A percentile compares a stretch with the other conserved stretches of the same genome.
These are phyloP conservation scores for Drosophila teissieri DNA, from an alignment of 1,140 invertebrate species.

Conservation along the genomic window DNA sequence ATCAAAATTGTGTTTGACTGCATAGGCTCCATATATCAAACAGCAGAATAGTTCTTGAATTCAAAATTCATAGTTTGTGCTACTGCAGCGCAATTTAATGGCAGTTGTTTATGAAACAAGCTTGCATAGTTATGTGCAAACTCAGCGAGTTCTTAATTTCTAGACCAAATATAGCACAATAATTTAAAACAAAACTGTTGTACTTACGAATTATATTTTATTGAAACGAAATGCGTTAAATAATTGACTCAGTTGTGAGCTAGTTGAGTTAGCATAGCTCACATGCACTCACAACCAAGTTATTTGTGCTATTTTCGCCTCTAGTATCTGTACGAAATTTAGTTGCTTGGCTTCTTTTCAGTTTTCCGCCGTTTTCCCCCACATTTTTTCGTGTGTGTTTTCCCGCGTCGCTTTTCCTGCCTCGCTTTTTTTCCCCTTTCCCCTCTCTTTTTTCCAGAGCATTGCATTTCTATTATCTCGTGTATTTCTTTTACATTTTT, in stretches of 20 bases:
- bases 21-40: not conserved
- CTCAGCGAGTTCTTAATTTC: too few species aligned
- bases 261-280: conserved; percentile 6
- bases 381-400: conserved; percentile 29
- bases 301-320: conserved; percentile 29
- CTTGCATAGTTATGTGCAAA: not conserved
- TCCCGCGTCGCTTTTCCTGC: conserved; percentile 14
- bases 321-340: conserved; percentile 41
- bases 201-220: not conserved
- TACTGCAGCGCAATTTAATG: not conserved
- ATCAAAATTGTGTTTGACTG: not conserved
- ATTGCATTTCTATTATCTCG: conserved; percentile 50
- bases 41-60: not conserved
- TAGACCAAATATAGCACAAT: too few species aligned
- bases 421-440: conserved; percentile 38
- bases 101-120: not conserved
- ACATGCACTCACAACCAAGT: conserved; percentile 22
- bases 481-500: conserved; percentile 47
- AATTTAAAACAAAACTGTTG: not conserved
- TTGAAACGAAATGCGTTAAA: not conserved
- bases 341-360: conserved; percentile 25
- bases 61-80: conserved; percentile 1
- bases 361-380: not conserved
- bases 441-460: conserved; percentile 20
- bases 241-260: not conserved